Base-by-base conservation (phyloP, 2,113 vertebrate species). In the Oncorhynchus mykiss region DNA sequence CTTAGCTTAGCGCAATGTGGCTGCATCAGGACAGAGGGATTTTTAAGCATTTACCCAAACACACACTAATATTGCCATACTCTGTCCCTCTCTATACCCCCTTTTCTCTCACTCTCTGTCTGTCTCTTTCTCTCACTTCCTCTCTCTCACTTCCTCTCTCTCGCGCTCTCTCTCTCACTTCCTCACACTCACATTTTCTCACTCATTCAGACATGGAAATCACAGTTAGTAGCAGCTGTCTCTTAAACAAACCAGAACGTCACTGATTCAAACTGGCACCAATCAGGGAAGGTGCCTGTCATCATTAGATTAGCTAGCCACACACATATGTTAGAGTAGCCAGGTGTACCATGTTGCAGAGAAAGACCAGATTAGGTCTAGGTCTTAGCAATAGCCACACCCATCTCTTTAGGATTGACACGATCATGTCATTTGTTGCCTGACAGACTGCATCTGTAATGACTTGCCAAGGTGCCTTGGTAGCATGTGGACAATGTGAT, bases 261-360 rank as follows among this genome's bases (percentile, higher is more conserved):
- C 22, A 18, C 59, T 75, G 70, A 72, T 77, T 66, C 27, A 65
- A 75, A 18, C 25, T 31, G 27, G 22, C 34, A 31, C 24, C 76
- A 69, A 14, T 65, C 27, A 29, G 39, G 18, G 51, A 57, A 11
- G 25, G 11, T 66, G 72, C 45, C 72, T 48, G 24, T 81, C 72
- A 72, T 67, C 24, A 20, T 64, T 78, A 77, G 29, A 24, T 2
- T 67, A 67, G 65, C 27, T 27, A 27, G 65, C 65, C 65, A 67
- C 65, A 16, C 65, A 25, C 12, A 18, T 13, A 54, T 16, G 51
- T 54, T 5, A 18, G 16, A 18, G 51, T 14, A 54, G 51, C 16
- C 51, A 54, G 51, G 51, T 54, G 51, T 16, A 54, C 1, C 3
- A 13, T 14, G 14, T 1, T 4, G 16, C 51, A 54, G 51, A 54